Evolutionary conservation across 2,888 invertebrate species (phyloP), one percentile per base, ranked within the genome.

Genomic region (Lasioglossum calceatum): DNA sequence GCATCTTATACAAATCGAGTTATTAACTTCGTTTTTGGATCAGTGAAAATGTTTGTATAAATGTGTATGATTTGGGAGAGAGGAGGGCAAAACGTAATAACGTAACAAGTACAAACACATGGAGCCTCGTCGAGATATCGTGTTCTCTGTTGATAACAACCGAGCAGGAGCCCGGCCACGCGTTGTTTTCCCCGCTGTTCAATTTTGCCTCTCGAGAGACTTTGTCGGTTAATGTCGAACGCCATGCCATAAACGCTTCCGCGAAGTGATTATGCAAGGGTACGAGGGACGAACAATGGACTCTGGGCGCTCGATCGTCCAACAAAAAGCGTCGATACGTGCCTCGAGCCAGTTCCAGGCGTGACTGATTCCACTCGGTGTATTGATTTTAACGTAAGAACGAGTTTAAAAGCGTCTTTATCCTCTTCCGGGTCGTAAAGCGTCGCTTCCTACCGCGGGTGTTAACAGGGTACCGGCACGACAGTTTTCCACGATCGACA

Each of bases 321-420:
- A 42, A 79, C n/a, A 76, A 79, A 85, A 85, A 84, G 76, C 71
- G 76, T 80, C 80, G 82, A 86, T 86, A 86, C 86, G 81, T 86
- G 86, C 86, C 78, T 75, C 47, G 85, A 58, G 77, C 76, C 39
- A 42, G 76, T 74, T 64, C 47, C 47, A 86, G 76, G 75, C 81
- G 70, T 61, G 86, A 81, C 78, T 76, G 86, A 86, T 86, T 79
- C 82, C 79, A 61, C 77, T 76, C n/a, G 58, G 61, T 12, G 82
- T 86, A 87, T 87, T 86, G 87, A 87, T 87, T 86, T 87, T 86
- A 44, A 82, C 72, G 79, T 79, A 87, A 86, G 82, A 77, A 82
- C 77, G 54, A 44, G 74, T 87, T 86, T 77, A 79, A 78, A 78
- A 74, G 82, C 79, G 58, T 82, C 82, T 74, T 86, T 82, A 71